A percentile compares a stretch with the other conserved stretches of the same genome.
phyloP scores from a whole-genome alignment of 2,797 vertebrate species.

The Danionella dracula region DNA sequence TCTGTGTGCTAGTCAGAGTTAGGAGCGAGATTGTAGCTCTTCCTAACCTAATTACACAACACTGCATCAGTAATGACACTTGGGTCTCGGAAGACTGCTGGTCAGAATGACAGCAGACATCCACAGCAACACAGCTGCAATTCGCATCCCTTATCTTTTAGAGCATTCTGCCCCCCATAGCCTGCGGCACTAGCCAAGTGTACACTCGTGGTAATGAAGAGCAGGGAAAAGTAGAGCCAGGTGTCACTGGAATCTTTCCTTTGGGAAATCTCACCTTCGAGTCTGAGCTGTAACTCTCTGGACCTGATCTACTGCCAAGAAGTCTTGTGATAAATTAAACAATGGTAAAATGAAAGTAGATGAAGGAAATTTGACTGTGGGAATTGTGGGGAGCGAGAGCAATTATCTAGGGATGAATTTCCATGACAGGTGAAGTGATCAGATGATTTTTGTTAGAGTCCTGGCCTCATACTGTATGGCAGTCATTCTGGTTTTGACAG shows the following conservation, averaged over 20 bases:
- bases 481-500: not conserved
- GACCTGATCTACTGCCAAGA: constrained; percentile 30
- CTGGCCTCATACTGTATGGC: not conserved
- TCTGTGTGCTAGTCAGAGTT: not conserved
- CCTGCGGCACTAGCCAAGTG: constrained; percentile 32
- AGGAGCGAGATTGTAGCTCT: constrained; percentile 13
- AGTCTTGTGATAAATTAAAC: constrained; percentile 32
- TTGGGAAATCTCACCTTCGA: constrained; percentile 41
- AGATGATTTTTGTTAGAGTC: not conserved
- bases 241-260: constrained; percentile 38
- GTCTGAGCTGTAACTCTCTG: constrained; percentile 32
- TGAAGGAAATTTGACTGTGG: constrained; percentile 8
- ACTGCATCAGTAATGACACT: constrained; percentile 23
- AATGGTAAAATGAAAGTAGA: constrained; percentile 37
- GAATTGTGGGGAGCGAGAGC: constrained; percentile 11
- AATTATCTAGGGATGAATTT: constrained; percentile 19
- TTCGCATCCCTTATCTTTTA: constrained; percentile 25
- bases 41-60: constrained; percentile 40
- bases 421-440: not conserved
- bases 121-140: not conserved
- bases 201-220: constrained; percentile 41
- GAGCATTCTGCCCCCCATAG: constrained; percentile 32
- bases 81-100: constrained; percentile 15
- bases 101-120: constrained; percentile 32
- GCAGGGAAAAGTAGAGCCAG: constrained; percentile 29